Percentiles rank a stretch among this genome's conserved stretches.
Conservation (phyloP, 1,140 invertebrate species). For the Periplaneta americana region DNA sequence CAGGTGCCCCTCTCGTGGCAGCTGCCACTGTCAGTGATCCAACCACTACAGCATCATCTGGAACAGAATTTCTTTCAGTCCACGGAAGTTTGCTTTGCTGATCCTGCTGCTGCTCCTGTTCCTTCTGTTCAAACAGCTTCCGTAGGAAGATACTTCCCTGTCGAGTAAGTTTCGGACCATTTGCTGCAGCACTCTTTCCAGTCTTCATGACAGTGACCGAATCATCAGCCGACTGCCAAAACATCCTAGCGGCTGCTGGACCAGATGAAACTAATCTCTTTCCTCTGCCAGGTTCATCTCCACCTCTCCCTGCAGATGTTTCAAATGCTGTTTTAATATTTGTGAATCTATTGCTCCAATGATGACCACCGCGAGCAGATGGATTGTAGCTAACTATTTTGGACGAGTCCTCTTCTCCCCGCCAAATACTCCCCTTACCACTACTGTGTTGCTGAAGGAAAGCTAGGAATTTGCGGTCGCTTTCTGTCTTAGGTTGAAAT, state of each 20-base stretch:
- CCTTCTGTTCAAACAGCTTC: constrained; percentile 36
- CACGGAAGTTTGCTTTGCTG: constrained; percentile 34
- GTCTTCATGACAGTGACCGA: constrained; percentile 24
- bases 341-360: constrained; percentile 76
- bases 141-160: constrained; percentile 35
- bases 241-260: constrained; percentile 43
- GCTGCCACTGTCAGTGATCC: constrained; percentile 39
- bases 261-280: constrained; percentile 27
- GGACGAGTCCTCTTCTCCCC: neutral
- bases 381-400: constrained; percentile 27
- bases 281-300: neutral
- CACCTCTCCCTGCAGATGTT: neutral
- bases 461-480: constrained; percentile 76
- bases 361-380: constrained; percentile 27
- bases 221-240: constrained; percentile 51
- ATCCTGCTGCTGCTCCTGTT: constrained; percentile 32
- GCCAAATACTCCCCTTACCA: neutral
- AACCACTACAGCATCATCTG: constrained; percentile 31
- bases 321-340: constrained; percentile 84
- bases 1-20: constrained; percentile 24
- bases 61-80: constrained; percentile 21
- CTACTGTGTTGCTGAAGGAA: constrained; percentile 65
- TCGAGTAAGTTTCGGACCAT: constrained; percentile 35
- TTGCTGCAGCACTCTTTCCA: constrained; percentile 15
- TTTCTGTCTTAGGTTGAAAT: constrained; percentile 76